Percentiles rank a stretch among this genome's conserved stretches.
Conservation (phyloP, 2,113 vertebrate species). For the Alligator mississippiensis region DNA sequence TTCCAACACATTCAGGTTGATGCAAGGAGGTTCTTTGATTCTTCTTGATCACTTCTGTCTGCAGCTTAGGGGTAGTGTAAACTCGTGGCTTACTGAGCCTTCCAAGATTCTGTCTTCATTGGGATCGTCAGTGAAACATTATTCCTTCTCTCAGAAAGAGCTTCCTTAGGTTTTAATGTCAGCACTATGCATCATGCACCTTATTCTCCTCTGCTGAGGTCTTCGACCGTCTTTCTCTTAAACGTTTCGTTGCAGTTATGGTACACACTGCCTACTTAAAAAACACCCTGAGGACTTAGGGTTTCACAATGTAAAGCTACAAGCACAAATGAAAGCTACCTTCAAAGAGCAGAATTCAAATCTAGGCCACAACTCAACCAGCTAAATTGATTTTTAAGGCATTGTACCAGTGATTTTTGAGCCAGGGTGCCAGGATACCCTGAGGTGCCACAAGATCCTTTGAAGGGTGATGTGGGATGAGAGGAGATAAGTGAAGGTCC, state of each 20-base stretch:
- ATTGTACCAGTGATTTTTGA: neutral
- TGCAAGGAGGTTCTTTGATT: neutral
- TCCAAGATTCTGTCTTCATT: neutral
- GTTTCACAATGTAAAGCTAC: neutral
- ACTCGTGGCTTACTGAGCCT: neutral
- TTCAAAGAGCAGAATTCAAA: neutral
- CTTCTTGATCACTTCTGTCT: neutral
- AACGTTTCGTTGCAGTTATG: neutral
- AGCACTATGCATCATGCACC: neutral
- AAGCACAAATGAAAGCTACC: neutral
- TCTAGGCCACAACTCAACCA: neutral
- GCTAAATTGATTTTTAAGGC: neutral
- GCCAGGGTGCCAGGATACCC: no score
- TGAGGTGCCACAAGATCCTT: no score
- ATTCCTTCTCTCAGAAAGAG: neutral
- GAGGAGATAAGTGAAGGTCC: no score
- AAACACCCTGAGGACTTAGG: neutral
- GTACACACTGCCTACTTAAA: neutral
- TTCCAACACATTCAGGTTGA: neutral
- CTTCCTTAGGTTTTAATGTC: neutral
- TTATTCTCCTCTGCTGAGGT: neutral
- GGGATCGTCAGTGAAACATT: neutral
- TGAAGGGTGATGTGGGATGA: no score
- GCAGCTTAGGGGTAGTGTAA: neutral
- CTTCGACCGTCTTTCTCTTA: neutral